These are phyloP conservation scores for Globodera rostochiensis DNA, from an alignment of 1,140 invertebrate species.

Conservation along the genomic window DNA sequence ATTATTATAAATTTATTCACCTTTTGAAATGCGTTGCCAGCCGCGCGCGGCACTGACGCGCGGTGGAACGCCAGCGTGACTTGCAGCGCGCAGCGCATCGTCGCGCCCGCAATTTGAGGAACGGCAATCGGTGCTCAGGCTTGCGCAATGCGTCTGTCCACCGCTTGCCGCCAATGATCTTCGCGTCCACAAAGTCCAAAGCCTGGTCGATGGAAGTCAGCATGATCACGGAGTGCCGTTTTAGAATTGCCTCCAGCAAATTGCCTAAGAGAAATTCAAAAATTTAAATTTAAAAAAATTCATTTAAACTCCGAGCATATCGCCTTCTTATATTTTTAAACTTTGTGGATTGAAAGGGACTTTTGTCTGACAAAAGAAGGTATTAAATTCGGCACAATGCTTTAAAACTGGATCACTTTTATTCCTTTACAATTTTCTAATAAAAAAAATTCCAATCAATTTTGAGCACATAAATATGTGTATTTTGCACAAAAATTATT, in stretches of 20 bases:
- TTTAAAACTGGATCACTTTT: too few relatives aligned
- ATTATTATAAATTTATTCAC: not conserved
- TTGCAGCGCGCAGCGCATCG: conserved; percentile 7
- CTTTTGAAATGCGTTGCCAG: not conserved
- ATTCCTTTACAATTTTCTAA: too few relatives aligned
- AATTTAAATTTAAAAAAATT: not conserved
- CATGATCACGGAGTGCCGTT: conserved; percentile 59
- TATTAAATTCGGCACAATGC: too few relatives aligned
- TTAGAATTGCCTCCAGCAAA: conserved; percentile 57
- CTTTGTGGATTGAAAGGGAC: too few relatives aligned
- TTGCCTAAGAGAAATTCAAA: conserved; percentile 23
- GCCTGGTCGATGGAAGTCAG: conserved; percentile 58
- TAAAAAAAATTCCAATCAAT: too few relatives aligned
- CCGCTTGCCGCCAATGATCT: conserved; percentile 62
- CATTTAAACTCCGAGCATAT: not conserved
- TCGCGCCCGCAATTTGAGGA: conserved; percentile 48
- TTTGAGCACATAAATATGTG: too few relatives aligned
- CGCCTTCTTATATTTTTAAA: too few relatives aligned
- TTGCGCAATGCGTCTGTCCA: conserved; percentile 49
- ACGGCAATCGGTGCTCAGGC: conserved; percentile 59
- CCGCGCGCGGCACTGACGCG: conserved; percentile 10
- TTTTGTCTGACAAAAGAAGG: too few relatives aligned
- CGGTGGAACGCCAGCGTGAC: not conserved
- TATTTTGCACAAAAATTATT: not conserved
- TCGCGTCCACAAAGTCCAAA: conserved; percentile 64